Evolutionary conservation across 2,113 vertebrate species (phyloP).

Genomic region (Ciconia maguari): DNA sequence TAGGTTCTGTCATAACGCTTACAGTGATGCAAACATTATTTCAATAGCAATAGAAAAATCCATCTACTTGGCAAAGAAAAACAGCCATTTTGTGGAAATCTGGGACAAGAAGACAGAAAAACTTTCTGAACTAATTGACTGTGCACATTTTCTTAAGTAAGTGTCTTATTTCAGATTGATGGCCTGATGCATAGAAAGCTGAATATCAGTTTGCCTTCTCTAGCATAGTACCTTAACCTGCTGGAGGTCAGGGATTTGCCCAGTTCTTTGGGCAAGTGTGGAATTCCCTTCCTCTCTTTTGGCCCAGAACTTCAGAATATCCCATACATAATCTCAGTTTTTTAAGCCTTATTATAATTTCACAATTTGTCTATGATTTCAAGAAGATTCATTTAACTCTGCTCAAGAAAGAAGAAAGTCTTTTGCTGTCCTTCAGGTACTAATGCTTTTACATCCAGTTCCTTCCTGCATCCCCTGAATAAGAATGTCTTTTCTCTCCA

Average conservation of each 20-base stretch:
- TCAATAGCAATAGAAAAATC: conserved; percentile 87
- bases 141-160: conserved; percentile 86
- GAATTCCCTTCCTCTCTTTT: not conserved
- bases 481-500: not conserved
- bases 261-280: not conserved
- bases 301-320: not conserved
- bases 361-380: not conserved
- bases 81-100: conserved; percentile 87
- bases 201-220: not conserved
- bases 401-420: not conserved
- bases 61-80: conserved; percentile 88
- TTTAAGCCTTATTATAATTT: not conserved
- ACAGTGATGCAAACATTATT: conserved; percentile 85
- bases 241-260: not conserved
- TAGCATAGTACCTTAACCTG: not conserved
- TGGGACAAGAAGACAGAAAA: conserved; percentile 92
- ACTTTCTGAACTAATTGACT: conserved; percentile 87
- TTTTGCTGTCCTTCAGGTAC: not conserved
- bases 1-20: conserved; percentile 78
- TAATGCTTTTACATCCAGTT: not conserved
- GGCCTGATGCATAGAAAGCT: not conserved
- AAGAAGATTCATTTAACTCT: not conserved
- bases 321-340: not conserved
- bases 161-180: not conserved
- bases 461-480: not conserved